These are phyloP conservation scores for Chelonus insularis DNA, from an alignment of 1,140 invertebrate species.

Conservation along the genomic window DNA sequence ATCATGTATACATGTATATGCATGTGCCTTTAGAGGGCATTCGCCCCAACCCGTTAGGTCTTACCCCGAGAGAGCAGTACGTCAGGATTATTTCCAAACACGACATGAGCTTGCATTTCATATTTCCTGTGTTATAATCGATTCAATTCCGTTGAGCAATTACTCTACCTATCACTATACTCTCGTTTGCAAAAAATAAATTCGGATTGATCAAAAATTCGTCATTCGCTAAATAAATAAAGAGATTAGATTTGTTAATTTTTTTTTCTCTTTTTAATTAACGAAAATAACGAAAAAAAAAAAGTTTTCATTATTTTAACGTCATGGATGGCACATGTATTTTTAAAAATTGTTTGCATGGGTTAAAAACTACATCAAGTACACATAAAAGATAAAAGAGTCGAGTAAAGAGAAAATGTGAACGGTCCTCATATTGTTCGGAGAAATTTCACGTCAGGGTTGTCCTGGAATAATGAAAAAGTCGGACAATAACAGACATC, in stretches of 20 bases:
- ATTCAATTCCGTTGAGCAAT: slow-evolving; percentile 11
- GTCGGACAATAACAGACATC: not conserved
- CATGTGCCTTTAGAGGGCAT: slow-evolving; percentile 10
- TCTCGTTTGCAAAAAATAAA: not conserved
- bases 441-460: no score
- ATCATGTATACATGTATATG: not conserved
- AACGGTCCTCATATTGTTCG: not conserved
- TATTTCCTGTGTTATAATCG: slow-evolving; percentile 7
- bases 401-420: not conserved
- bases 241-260: no score
- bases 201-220: not conserved
- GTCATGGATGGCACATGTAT: no score
- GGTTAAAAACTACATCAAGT: no score
- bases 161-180: not conserved
- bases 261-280: no score
- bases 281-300: no score
- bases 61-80: slow-evolving; percentile 14
- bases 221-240: no score
- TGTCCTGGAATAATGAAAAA: no score
- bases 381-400: not conserved
- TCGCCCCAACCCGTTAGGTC: slow-evolving; percentile 7
- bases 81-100: slow-evolving; percentile 17
- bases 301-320: no score
- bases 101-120: slow-evolving; percentile 3
- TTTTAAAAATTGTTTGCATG: no score